A percentile compares a stretch with the other conserved stretches of the same genome.
phyloP scores from a whole-genome alignment of 2,888 invertebrate species.

The Vannuccia rotundouncinata region DNA sequence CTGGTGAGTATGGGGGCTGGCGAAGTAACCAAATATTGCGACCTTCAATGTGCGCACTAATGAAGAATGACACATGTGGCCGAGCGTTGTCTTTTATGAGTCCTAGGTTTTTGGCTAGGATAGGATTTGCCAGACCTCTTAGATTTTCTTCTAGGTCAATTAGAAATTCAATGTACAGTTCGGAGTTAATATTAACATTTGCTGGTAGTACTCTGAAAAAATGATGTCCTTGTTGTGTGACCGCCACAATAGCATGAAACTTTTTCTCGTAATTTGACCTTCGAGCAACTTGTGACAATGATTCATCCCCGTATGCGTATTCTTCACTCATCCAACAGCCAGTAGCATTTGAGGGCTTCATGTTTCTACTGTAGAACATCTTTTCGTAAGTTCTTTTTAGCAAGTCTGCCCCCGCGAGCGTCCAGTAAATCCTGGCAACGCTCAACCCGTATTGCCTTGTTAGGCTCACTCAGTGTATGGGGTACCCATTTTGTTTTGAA shows the following conservation, averaged over 20 bases:
- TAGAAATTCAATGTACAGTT: not conserved
- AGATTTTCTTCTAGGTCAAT: not conserved
- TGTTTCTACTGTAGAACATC: not conserved
- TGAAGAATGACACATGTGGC: not conserved
- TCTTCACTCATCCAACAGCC: not conserved
- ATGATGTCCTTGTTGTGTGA: not conserved
- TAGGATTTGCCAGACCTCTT: not conserved
- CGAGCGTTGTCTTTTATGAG: not conserved
- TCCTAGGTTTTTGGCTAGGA: not conserved
- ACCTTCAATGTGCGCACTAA: not conserved
- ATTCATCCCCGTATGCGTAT: not conserved
- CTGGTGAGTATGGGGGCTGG: not conserved
- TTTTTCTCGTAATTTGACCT: not conserved
- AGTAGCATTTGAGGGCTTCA: not conserved
- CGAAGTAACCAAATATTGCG: not conserved
- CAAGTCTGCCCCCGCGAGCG: not conserved
- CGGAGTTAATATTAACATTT: not conserved
- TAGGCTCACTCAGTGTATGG: conserved; percentile 59
- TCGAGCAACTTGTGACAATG: not conserved
- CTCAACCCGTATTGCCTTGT: not conserved
- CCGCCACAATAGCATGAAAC: not conserved
- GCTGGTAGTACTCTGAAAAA: not conserved
- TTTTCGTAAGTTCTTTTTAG: not conserved
- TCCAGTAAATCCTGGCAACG: not conserved
- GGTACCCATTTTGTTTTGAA: conserved; percentile 54